phyloP scores from a whole-genome alignment of 2,888 invertebrate species.

The Amiota minor region DNA sequence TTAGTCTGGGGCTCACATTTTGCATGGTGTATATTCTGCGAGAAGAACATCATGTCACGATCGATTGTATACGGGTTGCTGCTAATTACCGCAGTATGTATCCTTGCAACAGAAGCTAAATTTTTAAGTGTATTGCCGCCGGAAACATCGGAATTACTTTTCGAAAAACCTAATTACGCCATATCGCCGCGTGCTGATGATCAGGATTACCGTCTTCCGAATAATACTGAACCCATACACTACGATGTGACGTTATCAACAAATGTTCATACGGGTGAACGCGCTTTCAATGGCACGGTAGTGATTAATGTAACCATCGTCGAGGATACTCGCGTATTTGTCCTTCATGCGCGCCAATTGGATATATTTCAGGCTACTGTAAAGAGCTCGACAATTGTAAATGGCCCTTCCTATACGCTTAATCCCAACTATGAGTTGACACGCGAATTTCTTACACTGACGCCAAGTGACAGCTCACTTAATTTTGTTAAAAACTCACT shows the following conservation, averaged over 20 bases:
- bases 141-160: slow-evolving; percentile 10
- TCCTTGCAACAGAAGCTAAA: slow-evolving; percentile 43
- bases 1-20: slow-evolving; percentile 1
- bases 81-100: slow-evolving; percentile 37
- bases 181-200: slow-evolving; percentile 41
- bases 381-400: slow-evolving; percentile 35
- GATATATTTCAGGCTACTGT: slow-evolving; percentile 48
- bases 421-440: slow-evolving; percentile 13
- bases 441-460: slow-evolving; percentile 62
- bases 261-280: slow-evolving; percentile 55
- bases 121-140: slow-evolving; percentile 28
- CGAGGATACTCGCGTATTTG: slow-evolving; percentile 50
- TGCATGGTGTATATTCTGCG: slow-evolving; percentile 20
- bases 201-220: slow-evolving; percentile 75
- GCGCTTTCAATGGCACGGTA: slow-evolving; percentile 57
- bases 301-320: slow-evolving; percentile 55
- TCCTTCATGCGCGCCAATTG: slow-evolving; percentile 58
- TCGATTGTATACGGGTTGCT: slow-evolving; percentile 33
- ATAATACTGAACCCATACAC: slow-evolving; percentile 75
- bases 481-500: slow-evolving; percentile 60
- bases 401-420: slow-evolving; percentile 29
- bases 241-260: slow-evolving; percentile 73
- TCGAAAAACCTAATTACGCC: slow-evolving; percentile 7
- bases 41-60: slow-evolving; percentile 49
- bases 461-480: slow-evolving; percentile 15